Evolutionary conservation across 2,113 vertebrate species (phyloP).

Genomic region (Rhinogobius similis): DNA sequence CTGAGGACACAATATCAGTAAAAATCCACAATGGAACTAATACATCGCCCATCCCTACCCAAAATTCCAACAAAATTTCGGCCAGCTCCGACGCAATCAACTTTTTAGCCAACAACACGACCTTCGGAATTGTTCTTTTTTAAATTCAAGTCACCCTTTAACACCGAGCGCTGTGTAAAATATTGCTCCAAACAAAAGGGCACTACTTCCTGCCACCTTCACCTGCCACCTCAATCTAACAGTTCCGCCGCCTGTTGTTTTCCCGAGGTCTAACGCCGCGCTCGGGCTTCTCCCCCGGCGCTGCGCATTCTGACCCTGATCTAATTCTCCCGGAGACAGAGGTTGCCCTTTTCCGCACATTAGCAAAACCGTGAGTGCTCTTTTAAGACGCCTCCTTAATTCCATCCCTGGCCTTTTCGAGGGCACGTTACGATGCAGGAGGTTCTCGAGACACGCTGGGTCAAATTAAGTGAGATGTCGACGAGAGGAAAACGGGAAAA

Average conservation of each 20-base stretch:
- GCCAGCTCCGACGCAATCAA: not conserved
- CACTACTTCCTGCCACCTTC: constrained; percentile 47
- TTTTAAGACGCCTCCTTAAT: constrained; percentile 16
- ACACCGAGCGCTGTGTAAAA: not conserved
- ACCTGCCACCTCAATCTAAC: constrained; percentile 40
- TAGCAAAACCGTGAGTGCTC: constrained; percentile 19
- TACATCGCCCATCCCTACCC: no score
- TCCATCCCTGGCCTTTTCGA: constrained; percentile 24
- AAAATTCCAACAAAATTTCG: no score
- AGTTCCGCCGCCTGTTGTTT: not conserved
- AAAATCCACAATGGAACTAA: no score
- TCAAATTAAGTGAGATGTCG: constrained; percentile 40
- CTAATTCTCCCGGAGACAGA: constrained; percentile 37
- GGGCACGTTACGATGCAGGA: constrained; percentile 7
- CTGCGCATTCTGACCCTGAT: constrained; percentile 43
- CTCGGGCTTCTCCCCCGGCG: constrained; percentile 10
- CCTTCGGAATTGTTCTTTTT: not conserved
- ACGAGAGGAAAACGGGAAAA: constrained; percentile 17
- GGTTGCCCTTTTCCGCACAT: constrained; percentile 30
- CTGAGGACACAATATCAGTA: no score
- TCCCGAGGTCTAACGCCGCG: constrained; percentile 21
- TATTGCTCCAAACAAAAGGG: not conserved
- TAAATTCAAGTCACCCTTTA: not conserved
- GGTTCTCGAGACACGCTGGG: constrained; percentile 5
- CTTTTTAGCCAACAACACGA: not conserved